Evolutionary conservation across 2,888 invertebrate species (phyloP), one percentile per base, ranked within the genome.

Genomic region (Eremobia ochroleuca): DNA sequence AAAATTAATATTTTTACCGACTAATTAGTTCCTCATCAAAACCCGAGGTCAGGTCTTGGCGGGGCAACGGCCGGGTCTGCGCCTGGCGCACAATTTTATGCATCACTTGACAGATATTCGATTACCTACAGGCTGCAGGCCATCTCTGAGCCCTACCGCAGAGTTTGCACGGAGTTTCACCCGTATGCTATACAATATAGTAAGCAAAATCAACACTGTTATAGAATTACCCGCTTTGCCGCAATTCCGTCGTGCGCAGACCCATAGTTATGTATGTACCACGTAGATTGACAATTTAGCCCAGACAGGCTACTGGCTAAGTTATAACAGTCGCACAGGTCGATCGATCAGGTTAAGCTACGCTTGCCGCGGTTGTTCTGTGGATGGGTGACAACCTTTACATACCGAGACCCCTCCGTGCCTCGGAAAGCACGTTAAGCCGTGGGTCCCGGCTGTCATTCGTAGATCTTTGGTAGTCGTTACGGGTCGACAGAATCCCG

Each of bases 81-180:
- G 90, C 87, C 88, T 4, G 87, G 85, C 91, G 90, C 91, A 93
- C 94, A 94, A 95, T 95, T 95, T 96, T 95, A 96, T 92, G 96
- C 94, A 91, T 94, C 94, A 95, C 93, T 95, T 94, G 88, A 92
- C 92, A 93, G 94, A 94, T 94, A 95, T 94, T 95, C 94, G 93
- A 95, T 96, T 95, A 68, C 55, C 31, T 67, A 73, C 34, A 73
- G 73, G 9, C 40, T 73, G 94, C 94, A 89, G 78, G 67, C 86
- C 85, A 85, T 86, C 87, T 83, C 84, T 76, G 77, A 81, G 90
- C 90, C 93, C 93, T 92, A 92, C 92, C 92, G 89, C 91, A 87
- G 81, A 74, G 88, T 76, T 74, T 77, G 81, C 74, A 62, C 8
- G 62, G 25, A 40, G 34, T 25, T 68, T 52, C 55, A 55, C 18